A percentile compares a stretch with the other conserved stretches of the same genome.
phyloP scores from a whole-genome alignment of 2,888 invertebrate species.

The Thyatira batis region DNA sequence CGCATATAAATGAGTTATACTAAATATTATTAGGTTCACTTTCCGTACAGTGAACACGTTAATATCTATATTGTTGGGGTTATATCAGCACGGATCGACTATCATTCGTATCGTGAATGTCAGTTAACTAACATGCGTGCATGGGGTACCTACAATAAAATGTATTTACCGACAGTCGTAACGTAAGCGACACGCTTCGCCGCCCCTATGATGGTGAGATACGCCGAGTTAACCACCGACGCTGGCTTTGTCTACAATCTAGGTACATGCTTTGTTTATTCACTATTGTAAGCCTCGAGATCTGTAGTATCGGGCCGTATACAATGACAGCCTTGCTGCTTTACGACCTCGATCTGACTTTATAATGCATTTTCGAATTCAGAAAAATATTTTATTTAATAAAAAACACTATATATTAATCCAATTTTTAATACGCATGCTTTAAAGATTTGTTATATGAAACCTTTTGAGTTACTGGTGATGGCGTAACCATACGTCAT shows the following conservation, averaged over 20 bases:
- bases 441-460: no score
- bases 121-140: slow-evolving; percentile 46
- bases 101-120: not conserved
- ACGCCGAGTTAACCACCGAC: slow-evolving; percentile 53
- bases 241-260: slow-evolving; percentile 69
- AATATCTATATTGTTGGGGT: slow-evolving; percentile 8
- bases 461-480: no score
- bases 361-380: not conserved
- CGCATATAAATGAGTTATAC: not conserved
- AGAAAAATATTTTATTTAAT: not conserved
- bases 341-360: not conserved
- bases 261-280: slow-evolving; percentile 69
- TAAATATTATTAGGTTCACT: not conserved
- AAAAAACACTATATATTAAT: no score
- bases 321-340: slow-evolving; percentile 38
- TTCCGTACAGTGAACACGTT: not conserved
- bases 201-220: slow-evolving; percentile 66
- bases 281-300: slow-evolving; percentile 67
- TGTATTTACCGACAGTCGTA: slow-evolving; percentile 69
- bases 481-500: no score
- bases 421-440: no score
- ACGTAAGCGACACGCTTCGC: slow-evolving; percentile 71
- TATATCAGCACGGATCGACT: slow-evolving; percentile 13
- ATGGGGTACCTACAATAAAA: slow-evolving; percentile 57
- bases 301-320: slow-evolving; percentile 59